Conservation (phyloP, 2,113 vertebrate species). For the Halichoerus grypus region DNA sequence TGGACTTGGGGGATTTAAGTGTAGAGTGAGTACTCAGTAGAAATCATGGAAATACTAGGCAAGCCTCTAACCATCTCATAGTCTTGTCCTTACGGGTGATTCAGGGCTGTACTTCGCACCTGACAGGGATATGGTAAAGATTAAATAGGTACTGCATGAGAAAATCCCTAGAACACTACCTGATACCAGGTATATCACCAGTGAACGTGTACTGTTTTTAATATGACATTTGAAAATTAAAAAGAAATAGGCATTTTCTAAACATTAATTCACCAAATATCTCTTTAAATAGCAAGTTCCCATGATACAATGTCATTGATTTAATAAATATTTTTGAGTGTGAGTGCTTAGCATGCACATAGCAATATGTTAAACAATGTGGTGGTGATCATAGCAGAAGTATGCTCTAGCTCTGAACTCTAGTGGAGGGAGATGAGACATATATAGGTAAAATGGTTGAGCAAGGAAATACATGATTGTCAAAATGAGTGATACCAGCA, state of each 20-base stretch:
- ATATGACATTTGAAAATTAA: slow-evolving; percentile 50
- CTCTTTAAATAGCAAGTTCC: neutral
- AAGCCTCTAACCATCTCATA: slow-evolving; percentile 28
- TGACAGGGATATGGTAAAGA: neutral
- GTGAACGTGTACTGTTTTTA: slow-evolving; percentile 45
- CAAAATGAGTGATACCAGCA: neutral
- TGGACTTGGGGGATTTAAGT: slow-evolving; percentile 19
- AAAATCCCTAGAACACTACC: neutral
- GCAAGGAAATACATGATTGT: slow-evolving; percentile 39
- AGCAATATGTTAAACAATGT: slow-evolving; percentile 20
- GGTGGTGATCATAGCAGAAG: neutral
- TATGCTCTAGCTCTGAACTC: neutral
- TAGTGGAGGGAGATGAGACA: slow-evolving; percentile 15
- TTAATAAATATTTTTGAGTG: slow-evolving; percentile 50
- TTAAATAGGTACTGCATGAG: slow-evolving; percentile 40
- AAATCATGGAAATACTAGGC: slow-evolving; percentile 5
- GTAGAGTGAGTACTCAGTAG: neutral
- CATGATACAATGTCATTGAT: neutral
- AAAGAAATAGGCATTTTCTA: slow-evolving; percentile 12
- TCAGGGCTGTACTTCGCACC: slow-evolving; percentile 23
- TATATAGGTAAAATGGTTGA: slow-evolving; percentile 11
- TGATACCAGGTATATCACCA: neutral
- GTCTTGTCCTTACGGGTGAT: slow-evolving; percentile 29
- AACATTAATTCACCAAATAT: slow-evolving; percentile 33
- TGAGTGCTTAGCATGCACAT: neutral